Evolutionary conservation across 2,888 invertebrate species (phyloP).

Genomic region (Drosophila quinaria): DNA sequence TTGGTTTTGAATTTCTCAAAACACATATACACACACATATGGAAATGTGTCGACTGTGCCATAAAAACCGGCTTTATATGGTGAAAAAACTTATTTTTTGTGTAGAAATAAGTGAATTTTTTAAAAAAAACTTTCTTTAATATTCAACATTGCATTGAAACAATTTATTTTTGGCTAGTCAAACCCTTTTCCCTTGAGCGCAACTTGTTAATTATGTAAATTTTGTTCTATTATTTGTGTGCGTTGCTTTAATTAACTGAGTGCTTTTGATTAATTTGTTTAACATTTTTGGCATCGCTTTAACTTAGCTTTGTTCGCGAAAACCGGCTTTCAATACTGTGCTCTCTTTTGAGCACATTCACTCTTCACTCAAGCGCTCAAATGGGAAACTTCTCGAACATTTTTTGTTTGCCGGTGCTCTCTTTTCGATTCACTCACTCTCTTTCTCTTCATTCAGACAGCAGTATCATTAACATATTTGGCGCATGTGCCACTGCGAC

Average conservation of each 20-base stretch:
- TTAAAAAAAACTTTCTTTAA: constrained; percentile 21
- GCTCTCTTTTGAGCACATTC: constrained; percentile 15
- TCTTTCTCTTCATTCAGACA: constrained; percentile 5
- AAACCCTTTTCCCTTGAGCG: neutral
- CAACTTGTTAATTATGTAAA: constrained; percentile 4
- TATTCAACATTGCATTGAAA: constrained; percentile 13
- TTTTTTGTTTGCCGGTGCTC: constrained; percentile 34
- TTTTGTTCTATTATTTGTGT: constrained; percentile 29
- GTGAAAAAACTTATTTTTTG: constrained; percentile 9
- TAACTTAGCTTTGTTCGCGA: constrained; percentile 29
- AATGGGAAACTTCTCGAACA: constrained; percentile 68
- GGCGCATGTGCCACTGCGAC: constrained; percentile 43
- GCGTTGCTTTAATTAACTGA: constrained; percentile 36
- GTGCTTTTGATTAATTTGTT: constrained; percentile 52
- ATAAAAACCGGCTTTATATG: constrained; percentile 45
- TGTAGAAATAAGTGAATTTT: constrained; percentile 24
- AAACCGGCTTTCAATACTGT: constrained; percentile 65
- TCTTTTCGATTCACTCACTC: constrained; percentile 11
- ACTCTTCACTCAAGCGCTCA: constrained; percentile 41
- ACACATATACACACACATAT: constrained; percentile 16
- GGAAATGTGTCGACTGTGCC: constrained; percentile 29
- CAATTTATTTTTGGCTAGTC: constrained; percentile 2
- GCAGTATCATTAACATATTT: constrained; percentile 44
- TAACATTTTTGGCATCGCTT: constrained; percentile 53
- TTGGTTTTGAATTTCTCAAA: constrained; percentile 41